phyloP scores from a whole-genome alignment of 2,797 vertebrate species.

The Rhyacichthys aspro region DNA sequence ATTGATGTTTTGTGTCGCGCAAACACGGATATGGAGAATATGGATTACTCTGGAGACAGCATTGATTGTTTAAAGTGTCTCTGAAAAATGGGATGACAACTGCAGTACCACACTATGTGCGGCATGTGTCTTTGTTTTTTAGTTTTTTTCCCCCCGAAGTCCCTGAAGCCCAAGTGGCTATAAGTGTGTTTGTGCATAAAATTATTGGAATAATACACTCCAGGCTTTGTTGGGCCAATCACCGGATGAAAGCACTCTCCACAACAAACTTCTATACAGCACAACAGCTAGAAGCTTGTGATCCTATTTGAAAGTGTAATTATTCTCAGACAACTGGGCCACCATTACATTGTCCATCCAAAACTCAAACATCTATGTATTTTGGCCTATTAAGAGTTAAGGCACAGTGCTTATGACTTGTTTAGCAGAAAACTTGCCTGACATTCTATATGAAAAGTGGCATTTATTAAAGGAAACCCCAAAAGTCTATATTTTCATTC shows the following conservation, averaged over 20 bases:
- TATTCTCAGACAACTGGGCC: neutral
- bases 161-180: conserved; percentile 15
- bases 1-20: conserved; percentile 63
- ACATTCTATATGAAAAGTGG: too few relatives aligned
- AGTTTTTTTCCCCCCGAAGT: conserved; percentile 41
- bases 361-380: too few relatives aligned
- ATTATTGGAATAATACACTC: conserved; percentile 34
- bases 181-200: conserved; percentile 22
- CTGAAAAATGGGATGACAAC: conserved; percentile 61
- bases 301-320: conserved; percentile 3
- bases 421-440: too few relatives aligned
- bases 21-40: conserved; percentile 57
- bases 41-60: conserved; percentile 51
- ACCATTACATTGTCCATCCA: too few relatives aligned
- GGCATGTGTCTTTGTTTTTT: conserved; percentile 42
- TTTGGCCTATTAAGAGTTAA: too few relatives aligned
- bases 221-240: conserved; percentile 45
- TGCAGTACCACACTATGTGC: conserved; percentile 15
- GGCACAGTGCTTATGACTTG: too few relatives aligned
- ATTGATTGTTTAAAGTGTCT: conserved; percentile 63
- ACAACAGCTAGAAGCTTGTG: conserved; percentile 1
- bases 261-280: conserved; percentile 26
- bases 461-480: too few relatives aligned
- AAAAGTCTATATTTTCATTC: too few relatives aligned
- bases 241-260: conserved; percentile 44